Evolutionary conservation across 2,888 invertebrate genomes (phyloP), one percentile per base, ranked within the genome.

Genomic region (Caenorhabditis imperialis): DNA sequence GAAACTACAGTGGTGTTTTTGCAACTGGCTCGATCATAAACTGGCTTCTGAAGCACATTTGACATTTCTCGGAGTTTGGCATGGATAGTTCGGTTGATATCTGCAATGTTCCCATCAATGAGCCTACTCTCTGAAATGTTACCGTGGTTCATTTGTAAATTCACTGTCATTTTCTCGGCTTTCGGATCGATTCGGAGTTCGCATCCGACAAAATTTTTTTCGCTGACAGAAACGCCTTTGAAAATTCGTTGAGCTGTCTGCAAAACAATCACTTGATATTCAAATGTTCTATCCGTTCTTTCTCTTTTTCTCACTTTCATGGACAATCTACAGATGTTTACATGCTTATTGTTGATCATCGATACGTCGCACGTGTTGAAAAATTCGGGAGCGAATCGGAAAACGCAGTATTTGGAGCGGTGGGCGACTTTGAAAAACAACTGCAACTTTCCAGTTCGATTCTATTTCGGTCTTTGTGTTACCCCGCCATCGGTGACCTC

Each of bases 121-220:
- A 25, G 5, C 18, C 12, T 30, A 7, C 10, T n/a, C n/a, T n/a
- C n/a, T n/a, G n/a, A n/a, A n/a, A 38, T 25, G 10, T 35, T 20
- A 58, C 63, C 74, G n/a, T 62, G 62, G 18, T 74, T 74, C 55
- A 74, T 48, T 25, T 48, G 53, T 10, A 74, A 12, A 10, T 67
- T 67, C 10, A 67, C 67, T 4, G 23, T 23, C 74, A 74, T 57
- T 22, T 37, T 51, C 12, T 74, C 67, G 20, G 44, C 54, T 33
- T 38, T 60, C 12, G 74, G 74, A 57, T 74, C 67, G 35, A 74
- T 67, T 45, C 61, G 67, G 27, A 74, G 67, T 38, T 74, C 74
- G 35, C 74, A 74, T 0, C 60, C 65, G 3, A 57, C 47, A 18
- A 72, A 65, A n/a, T 53, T 60, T 42, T 72, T 72, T 3, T 71